A percentile compares a stretch with the other conserved stretches of the same genome.
Evolutionary conservation across 2,888 invertebrate genomes (phyloP).

Genomic region (Sipha maydis): DNA sequence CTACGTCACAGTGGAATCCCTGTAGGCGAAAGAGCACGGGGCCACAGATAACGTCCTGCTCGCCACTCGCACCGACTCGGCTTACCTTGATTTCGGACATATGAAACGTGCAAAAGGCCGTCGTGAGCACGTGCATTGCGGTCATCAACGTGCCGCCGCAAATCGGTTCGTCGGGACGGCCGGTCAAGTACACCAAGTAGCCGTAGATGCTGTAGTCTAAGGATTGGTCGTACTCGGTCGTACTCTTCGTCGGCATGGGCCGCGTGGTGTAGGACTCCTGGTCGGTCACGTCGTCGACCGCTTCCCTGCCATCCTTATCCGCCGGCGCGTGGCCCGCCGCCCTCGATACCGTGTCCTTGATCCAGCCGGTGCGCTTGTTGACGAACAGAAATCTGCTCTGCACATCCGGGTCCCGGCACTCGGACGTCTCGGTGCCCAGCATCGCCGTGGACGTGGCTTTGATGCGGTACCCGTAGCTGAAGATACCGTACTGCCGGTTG

Average conservation of each 20-base stretch:
- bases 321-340: too few species aligned
- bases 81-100: slow-evolving; percentile 7
- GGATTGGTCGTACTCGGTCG: too few species aligned
- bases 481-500: not conserved
- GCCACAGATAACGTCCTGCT: too few species aligned
- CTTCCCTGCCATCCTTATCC: too few species aligned
- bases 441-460: not conserved
- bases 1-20: too few species aligned
- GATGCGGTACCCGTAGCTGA: slow-evolving; percentile 5
- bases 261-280: too few species aligned
- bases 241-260: too few species aligned
- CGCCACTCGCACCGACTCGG: too few species aligned
- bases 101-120: slow-evolving; percentile 33
- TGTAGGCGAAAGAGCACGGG: too few species aligned
- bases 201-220: not conserved
- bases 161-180: not conserved
- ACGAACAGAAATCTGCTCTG: slow-evolving; percentile 11
- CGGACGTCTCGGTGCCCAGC: not conserved
- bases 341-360: not conserved
- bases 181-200: slow-evolving; percentile 42
- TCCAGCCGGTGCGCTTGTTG: not conserved
- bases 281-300: too few species aligned
- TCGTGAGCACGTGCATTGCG: not conserved
- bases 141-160: slow-evolving; percentile 44
- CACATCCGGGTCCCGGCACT: not conserved